Evolutionary conservation across 2,113 vertebrate species (phyloP), one percentile per base, ranked within the genome.

Genomic region (Panthera leo): DNA sequence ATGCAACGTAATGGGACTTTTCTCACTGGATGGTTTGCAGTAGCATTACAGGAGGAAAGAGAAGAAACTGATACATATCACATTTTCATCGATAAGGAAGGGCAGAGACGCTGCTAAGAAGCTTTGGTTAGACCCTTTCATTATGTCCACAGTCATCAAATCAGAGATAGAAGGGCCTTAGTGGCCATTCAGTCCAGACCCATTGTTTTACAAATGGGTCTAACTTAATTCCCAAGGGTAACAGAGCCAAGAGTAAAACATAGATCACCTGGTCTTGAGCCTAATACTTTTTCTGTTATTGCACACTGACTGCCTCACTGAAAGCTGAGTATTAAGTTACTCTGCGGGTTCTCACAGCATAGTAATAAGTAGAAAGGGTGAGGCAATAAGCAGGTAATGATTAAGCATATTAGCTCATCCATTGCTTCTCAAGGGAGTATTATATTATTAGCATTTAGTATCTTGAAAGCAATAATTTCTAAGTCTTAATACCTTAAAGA

Each of bases 381-480:
- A 73, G 55, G n/a, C 8, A 29, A 31, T 45, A 63, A 83, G 34
- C 55, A 65, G 9, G 29, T 53, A 51, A 45, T 39, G 25, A 80
- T 65, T 45, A 88, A 42, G 51, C 58, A 75, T 75, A 75, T 92
- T 83, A 82, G 63, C 39, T 61, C 45, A 75, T 16, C 31, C 1
- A 5, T 79, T 76, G 36, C 23, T 61, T 78, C 6, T 45, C 21
- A 51, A 71, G 31, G 19, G 71, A 90, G 34, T 90, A 34, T 83
- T 89, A 27, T 75, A 55, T 80, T 82, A 76, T 82, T 91, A 93
- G 58, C 51, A 63, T 48, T 93, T 95, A 92, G 31, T 55, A 48
- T 94, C 95, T 94, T 91, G 42, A 97, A 94, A 94, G 48, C 13
- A 94, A 21, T 36, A 25, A 53, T 95, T 85, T 89, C 39, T 85